Conservation (phyloP, 2,888 invertebrate genomes). For the Chymomyza amoena region DNA sequence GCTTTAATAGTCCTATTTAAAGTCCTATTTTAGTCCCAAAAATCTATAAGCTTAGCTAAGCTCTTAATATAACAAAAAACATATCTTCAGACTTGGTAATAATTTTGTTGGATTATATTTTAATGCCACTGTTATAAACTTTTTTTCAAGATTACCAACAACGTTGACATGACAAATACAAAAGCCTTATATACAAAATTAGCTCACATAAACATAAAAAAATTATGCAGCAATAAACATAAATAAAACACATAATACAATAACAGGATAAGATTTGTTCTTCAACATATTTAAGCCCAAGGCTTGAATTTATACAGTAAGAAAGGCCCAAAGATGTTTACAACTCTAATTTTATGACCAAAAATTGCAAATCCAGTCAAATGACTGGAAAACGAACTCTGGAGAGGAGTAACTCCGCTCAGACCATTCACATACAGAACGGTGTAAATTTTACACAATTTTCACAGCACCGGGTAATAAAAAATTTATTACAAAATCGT, state of each 20-base stretch:
- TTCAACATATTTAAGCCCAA: neutral
- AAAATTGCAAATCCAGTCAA: conserved; percentile 41
- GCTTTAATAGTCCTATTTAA: too few species aligned
- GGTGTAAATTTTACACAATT: conserved; percentile 47
- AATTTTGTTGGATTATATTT: neutral
- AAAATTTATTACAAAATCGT: conserved; percentile 56
- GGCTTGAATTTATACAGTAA: conserved; percentile 3
- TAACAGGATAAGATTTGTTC: neutral
- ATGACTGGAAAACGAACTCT: conserved; percentile 25
- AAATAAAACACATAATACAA: conserved; percentile 4
- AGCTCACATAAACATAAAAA: conserved; percentile 21
- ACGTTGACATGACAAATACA: neutral
- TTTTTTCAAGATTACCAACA: neutral
- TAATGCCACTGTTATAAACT: neutral
- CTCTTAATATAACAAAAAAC: neutral
- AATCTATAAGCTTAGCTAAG: neutral
- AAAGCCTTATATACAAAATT: conserved; percentile 13
- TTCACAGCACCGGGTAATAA: conserved; percentile 47
- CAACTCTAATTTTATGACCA: conserved; percentile 38
- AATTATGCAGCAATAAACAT: conserved; percentile 36
- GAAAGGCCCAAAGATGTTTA: conserved; percentile 28
- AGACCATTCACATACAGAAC: conserved; percentile 10
- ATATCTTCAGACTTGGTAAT: too few species aligned
- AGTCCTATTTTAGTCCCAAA: neutral
- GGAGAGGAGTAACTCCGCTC: neutral